Evolutionary conservation across 2,888 invertebrate species (phyloP).

Genomic region (Cryptocephalus moraei): DNA sequence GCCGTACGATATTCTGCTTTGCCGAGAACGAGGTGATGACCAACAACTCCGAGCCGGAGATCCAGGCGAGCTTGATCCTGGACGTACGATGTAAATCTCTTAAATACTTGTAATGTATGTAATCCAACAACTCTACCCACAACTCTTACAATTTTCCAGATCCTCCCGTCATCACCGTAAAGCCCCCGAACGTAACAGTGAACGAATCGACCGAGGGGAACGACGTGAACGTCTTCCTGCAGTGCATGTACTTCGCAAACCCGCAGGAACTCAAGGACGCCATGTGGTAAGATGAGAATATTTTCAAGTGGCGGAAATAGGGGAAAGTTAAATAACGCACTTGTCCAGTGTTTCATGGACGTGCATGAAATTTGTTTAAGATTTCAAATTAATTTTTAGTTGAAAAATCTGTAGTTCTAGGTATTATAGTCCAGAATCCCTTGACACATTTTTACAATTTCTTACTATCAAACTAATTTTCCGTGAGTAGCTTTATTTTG

Average conservation of each 20-base stretch:
- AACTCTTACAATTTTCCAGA: slow-evolving; percentile 49
- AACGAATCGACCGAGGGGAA: slow-evolving; percentile 48
- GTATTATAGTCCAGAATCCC: too few species aligned
- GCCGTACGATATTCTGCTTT: slow-evolving; percentile 66
- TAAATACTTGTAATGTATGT: neutral
- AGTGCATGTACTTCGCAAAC: slow-evolving; percentile 79
- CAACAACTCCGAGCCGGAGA: slow-evolving; percentile 62
- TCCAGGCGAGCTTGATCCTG: slow-evolving; percentile 58
- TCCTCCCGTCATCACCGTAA: slow-evolving; percentile 72
- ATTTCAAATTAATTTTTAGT: too few species aligned
- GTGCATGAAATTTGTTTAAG: too few species aligned
- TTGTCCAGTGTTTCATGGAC: too few species aligned
- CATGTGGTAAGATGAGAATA: slow-evolving; percentile 69
- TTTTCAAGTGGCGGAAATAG: too few species aligned
- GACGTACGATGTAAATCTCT: slow-evolving; percentile 80
- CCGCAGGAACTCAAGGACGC: slow-evolving; percentile 68
- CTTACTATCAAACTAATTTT: too few species aligned
- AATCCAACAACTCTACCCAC: neutral
- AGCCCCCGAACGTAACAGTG: slow-evolving; percentile 64
- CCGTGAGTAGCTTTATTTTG: too few species aligned
- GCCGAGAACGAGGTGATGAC: slow-evolving; percentile 73
- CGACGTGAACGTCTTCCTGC: slow-evolving; percentile 46
- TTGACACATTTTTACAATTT: too few species aligned
- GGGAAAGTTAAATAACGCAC: too few species aligned
- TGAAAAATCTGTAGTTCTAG: too few species aligned